A percentile compares a stretch with the other conserved stretches of the same genome.
These are phyloP conservation scores for Epirrhoe tristata DNA, from an alignment of 2,888 invertebrate genomes.

Conservation along the genomic window DNA sequence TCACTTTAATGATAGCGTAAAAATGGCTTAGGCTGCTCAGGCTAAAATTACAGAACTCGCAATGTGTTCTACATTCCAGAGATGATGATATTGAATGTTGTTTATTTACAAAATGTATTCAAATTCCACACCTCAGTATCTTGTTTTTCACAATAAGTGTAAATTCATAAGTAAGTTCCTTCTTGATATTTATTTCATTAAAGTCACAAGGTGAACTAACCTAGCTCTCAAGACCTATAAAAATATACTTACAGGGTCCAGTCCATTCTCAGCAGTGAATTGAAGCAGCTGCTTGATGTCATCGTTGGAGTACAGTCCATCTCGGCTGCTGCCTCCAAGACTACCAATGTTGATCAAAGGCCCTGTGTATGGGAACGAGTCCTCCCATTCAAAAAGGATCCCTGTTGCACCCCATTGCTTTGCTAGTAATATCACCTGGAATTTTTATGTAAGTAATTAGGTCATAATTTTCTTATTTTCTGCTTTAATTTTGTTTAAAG, in stretches of 20 bases:
- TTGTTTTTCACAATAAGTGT: too few relatives aligned
- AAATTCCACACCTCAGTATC: too few relatives aligned
- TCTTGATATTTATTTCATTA: too few relatives aligned
- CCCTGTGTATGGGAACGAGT: slow-evolving; percentile 92
- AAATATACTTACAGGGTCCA: slow-evolving; percentile 89
- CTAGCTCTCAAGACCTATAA: too few relatives aligned
- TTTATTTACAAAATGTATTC: too few relatives aligned
- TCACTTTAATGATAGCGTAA: neutral
- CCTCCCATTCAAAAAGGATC: slow-evolving; percentile 94
- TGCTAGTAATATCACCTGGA: slow-evolving; percentile 59
- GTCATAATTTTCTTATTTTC: too few relatives aligned
- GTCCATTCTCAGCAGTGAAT: slow-evolving; percentile 87
- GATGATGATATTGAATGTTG: too few relatives aligned
- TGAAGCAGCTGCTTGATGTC: slow-evolving; percentile 88
- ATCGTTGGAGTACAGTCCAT: slow-evolving; percentile 87
- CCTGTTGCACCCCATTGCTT: slow-evolving; percentile 91
- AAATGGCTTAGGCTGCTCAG: slow-evolving; percentile 12
- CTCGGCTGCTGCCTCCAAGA: slow-evolving; percentile 77
- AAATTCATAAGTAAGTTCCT: too few relatives aligned
- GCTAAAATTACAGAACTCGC: too few relatives aligned
- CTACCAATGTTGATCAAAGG: slow-evolving; percentile 87
- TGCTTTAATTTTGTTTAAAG: too few relatives aligned
- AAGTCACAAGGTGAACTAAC: too few relatives aligned
- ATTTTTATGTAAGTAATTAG: neutral
- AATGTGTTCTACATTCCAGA: too few relatives aligned